Conservation (phyloP, 1,140 invertebrate species). For the Apis florea region DNA sequence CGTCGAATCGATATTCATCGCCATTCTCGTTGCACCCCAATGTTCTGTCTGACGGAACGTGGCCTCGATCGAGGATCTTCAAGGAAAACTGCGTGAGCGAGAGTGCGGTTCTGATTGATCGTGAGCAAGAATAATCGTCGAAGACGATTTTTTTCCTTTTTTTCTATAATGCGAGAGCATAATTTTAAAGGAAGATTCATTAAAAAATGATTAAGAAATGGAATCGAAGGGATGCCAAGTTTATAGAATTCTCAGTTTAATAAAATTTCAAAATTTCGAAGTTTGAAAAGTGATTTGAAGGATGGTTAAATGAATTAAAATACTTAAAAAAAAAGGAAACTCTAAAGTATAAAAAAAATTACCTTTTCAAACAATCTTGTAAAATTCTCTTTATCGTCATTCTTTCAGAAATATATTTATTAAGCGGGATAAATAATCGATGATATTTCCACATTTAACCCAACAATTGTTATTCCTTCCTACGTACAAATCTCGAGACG, state of each 20-base stretch:
- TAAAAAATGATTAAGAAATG: neutral
- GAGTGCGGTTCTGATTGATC: conserved; percentile 38
- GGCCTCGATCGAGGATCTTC: conserved; percentile 48
- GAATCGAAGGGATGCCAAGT: neutral
- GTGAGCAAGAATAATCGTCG: neutral
- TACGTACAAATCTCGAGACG: neutral
- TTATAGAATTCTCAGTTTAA: neutral
- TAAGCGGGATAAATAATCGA: too few species aligned
- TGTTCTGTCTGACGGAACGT: conserved; percentile 17
- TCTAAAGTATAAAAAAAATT: too few species aligned
- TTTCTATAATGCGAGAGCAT: too few species aligned
- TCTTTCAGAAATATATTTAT: too few species aligned
- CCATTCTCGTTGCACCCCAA: neutral
- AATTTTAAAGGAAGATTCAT: too few species aligned
- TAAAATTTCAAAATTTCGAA: neutral
- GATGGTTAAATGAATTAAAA: too few species aligned
- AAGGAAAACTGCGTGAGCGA: conserved; percentile 62
- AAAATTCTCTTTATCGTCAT: too few species aligned
- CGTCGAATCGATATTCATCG: conserved; percentile 37
- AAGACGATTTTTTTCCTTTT: neutral
- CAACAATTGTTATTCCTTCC: neutral
- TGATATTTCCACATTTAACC: neutral
- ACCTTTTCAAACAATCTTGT: too few species aligned
- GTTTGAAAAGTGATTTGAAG: neutral
- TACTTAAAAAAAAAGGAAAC: too few species aligned